These are phyloP conservation scores for Ornithoptera priamus DNA, from an alignment of 2,888 invertebrate species.

Conservation along the genomic window DNA sequence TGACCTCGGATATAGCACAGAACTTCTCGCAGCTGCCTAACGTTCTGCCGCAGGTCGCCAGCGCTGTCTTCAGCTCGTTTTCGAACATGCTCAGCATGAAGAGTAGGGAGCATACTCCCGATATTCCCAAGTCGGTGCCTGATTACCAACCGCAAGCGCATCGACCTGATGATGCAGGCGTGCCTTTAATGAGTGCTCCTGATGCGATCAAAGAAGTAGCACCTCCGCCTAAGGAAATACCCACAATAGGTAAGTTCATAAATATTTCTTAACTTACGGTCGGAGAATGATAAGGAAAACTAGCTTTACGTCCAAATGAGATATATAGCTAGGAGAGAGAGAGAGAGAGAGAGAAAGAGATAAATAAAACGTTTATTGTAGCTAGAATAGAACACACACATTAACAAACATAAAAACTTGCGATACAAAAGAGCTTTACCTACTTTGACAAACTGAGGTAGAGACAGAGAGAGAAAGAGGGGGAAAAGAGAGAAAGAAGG, in stretches of 20 bases:
- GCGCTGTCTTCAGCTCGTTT: conserved; percentile 83
- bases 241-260: conserved; percentile 54
- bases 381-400: too few relatives aligned
- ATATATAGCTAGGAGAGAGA: too few relatives aligned
- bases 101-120: conserved; percentile 62
- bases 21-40: conserved; percentile 80
- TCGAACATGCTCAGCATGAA: conserved; percentile 74
- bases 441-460: too few relatives aligned
- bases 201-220: conserved; percentile 49
- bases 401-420: too few relatives aligned
- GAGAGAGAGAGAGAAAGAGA: too few relatives aligned
- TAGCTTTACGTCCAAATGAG: too few relatives aligned
- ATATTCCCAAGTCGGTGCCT: conserved; percentile 39
- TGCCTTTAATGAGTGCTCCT: conserved; percentile 48
- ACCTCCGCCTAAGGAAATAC: conserved; percentile 64
- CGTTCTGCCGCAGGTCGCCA: conserved; percentile 81
- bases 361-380: too few relatives aligned
- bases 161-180: conserved; percentile 36
- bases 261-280: too few relatives aligned
- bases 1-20: conserved; percentile 75
- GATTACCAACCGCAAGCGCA: conserved; percentile 37
- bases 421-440: too few relatives aligned
- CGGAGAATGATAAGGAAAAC: too few relatives aligned
- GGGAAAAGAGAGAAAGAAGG: too few relatives aligned
- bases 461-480: too few relatives aligned